Percentiles rank a stretch among this genome's conserved stretches.
Conservation (phyloP, 2,113 vertebrate species). For the Sorex araneus region DNA sequence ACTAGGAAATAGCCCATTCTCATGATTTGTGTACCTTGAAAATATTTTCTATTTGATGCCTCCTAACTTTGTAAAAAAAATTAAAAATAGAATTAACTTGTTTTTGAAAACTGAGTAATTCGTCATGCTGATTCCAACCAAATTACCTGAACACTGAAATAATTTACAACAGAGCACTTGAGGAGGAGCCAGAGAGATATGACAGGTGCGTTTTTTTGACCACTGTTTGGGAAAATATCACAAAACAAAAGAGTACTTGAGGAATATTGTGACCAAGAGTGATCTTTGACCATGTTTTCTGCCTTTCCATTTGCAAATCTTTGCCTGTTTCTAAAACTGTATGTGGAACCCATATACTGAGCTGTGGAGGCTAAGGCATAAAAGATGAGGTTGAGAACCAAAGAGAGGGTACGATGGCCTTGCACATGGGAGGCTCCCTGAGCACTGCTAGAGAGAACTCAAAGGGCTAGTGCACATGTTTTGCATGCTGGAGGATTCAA, state of each 20-base stretch:
- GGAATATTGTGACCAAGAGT: background rate
- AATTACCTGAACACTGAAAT: slow-evolving; percentile 28
- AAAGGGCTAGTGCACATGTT: no score
- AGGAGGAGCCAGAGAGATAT: background rate
- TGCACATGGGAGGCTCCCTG: no score
- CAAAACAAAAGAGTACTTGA: background rate
- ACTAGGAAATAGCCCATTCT: slow-evolving; percentile 12
- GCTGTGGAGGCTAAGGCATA: background rate
- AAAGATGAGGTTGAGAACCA: background rate
- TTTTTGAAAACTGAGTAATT: background rate
- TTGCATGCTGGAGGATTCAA: no score
- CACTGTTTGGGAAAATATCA: no score
- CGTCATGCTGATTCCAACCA: slow-evolving; percentile 56
- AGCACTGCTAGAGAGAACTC: no score
- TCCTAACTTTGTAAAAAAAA: slow-evolving; percentile 38
- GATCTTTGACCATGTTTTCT: slow-evolving; percentile 29
- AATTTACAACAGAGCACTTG: background rate
- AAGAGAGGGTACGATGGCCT: no score
- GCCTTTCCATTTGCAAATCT: slow-evolving; percentile 54
- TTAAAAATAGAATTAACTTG: no score
- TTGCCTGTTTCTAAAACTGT: slow-evolving; percentile 46
- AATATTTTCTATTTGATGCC: slow-evolving; percentile 50
- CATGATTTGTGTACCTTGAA: slow-evolving; percentile 52
- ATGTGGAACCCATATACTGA: background rate
- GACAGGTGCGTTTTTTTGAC: no score